Percentiles rank a stretch among this genome's conserved stretches.
Evolutionary conservation across 2,113 vertebrate species (phyloP).

Genomic region (Xenotilapia leptura): DNA sequence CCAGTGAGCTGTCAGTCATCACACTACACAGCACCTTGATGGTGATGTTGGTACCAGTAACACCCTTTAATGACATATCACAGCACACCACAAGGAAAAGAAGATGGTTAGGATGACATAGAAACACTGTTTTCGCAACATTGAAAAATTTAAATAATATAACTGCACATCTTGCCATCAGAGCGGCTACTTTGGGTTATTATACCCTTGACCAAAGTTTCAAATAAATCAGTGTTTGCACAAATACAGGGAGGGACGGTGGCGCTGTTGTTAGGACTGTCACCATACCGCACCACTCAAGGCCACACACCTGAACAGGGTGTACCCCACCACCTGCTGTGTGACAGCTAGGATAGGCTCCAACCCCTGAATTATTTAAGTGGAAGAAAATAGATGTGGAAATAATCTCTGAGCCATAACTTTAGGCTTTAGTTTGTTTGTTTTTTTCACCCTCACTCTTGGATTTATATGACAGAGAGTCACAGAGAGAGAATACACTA

Average conservation of each 20-base stretch:
- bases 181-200: background rate
- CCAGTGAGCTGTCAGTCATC: constrained; percentile 53
- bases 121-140: background rate
- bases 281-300: background rate
- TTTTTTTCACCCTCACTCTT: background rate
- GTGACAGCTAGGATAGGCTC: background rate
- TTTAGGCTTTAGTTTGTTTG: background rate
- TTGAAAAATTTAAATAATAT: no score
- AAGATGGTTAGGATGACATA: background rate
- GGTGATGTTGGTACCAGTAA: constrained; percentile 57
- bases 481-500: background rate
- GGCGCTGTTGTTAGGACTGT: background rate
- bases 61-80: constrained; percentile 6
- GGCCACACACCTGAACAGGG: background rate
- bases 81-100: background rate
- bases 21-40: constrained; percentile 61
- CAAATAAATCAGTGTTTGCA: background rate
- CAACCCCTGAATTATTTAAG: background rate
- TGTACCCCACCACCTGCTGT: background rate
- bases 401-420: background rate
- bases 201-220: background rate
- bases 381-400: background rate
- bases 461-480: background rate
- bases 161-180: no score
- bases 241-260: background rate